Conservation (phyloP, 1,140 invertebrate species). For the Uloborus diversus region DNA sequence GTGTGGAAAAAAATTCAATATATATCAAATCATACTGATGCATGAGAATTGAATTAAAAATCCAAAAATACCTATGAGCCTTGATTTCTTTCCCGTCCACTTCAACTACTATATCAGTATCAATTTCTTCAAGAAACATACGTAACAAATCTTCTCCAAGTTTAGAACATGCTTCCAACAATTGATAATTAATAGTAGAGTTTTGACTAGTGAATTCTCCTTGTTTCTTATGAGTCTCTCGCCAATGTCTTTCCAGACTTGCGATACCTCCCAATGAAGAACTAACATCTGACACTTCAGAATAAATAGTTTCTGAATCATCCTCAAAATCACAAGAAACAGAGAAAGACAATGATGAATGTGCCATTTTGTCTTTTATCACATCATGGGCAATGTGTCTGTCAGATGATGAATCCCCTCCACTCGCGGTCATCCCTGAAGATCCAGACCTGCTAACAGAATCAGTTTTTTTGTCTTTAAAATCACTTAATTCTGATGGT, state of each 20-base stretch:
- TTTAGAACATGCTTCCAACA: constrained; percentile 70
- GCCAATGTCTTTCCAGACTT: constrained; percentile 64
- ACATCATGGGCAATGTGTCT: constrained; percentile 9
- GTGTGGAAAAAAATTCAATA: no score
- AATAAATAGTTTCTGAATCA: constrained; percentile 58
- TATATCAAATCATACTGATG: no score
- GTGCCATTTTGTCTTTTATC: constrained; percentile 6
- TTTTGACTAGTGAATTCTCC: constrained; percentile 54
- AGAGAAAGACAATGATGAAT: constrained; percentile 8
- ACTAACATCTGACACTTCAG: constrained; percentile 58
- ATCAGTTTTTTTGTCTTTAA: constrained; percentile 27
- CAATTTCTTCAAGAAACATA: constrained; percentile 89
- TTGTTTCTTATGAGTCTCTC: constrained; percentile 68
- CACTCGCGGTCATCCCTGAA: constrained; percentile 9
- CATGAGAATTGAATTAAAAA: no score
- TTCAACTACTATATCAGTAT: constrained; percentile 76
- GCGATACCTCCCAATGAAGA: constrained; percentile 39
- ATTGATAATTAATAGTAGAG: constrained; percentile 14
- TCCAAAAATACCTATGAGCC: constrained; percentile 83
- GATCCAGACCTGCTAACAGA: constrained; percentile 30
- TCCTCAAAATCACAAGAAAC: constrained; percentile 54
- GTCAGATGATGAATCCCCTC: constrained; percentile 5
- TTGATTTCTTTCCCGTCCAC: constrained; percentile 79
- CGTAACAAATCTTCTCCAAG: constrained; percentile 85
- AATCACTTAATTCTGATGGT: not conserved